Conservation (phyloP, 1,140 invertebrate genomes). For the Platorchestia sp. region DNA sequence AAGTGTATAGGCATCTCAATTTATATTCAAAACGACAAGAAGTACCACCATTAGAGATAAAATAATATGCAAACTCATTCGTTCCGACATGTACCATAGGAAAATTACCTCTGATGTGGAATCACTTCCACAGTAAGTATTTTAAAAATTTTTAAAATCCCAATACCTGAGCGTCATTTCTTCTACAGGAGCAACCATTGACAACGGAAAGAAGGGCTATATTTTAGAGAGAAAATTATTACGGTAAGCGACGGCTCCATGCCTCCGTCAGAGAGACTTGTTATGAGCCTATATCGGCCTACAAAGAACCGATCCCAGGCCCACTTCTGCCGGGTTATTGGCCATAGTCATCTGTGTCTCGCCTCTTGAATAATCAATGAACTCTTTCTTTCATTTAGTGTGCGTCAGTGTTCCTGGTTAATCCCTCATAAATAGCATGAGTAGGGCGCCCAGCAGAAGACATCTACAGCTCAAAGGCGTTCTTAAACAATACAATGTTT, state of each 20-base stretch:
- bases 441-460: not conserved
- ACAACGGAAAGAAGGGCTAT: not conserved
- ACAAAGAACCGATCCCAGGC: slow-evolving; percentile 13
- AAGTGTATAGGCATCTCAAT: no score
- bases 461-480: not conserved
- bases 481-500: not conserved
- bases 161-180: not conserved
- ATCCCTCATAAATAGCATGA: not conserved
- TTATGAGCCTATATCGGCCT: not conserved
- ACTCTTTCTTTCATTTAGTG: not conserved
- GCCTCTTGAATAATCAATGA: slow-evolving; percentile 30
- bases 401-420: not conserved
- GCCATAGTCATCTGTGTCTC: slow-evolving; percentile 21
- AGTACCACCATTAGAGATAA: no score
- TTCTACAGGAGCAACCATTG: not conserved
- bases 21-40: no score
- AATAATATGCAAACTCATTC: no score
- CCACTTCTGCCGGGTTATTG: not conserved
- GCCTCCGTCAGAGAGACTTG: not conserved
- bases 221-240: not conserved
- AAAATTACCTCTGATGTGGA: not conserved
- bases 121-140: not conserved
- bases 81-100: not conserved
- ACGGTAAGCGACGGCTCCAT: not conserved
- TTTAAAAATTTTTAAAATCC: not conserved